Percentiles rank a stretch among this genome's conserved stretches.
Conservation (phyloP, 2,797 vertebrate species). For the Numenius phaeopus region DNA sequence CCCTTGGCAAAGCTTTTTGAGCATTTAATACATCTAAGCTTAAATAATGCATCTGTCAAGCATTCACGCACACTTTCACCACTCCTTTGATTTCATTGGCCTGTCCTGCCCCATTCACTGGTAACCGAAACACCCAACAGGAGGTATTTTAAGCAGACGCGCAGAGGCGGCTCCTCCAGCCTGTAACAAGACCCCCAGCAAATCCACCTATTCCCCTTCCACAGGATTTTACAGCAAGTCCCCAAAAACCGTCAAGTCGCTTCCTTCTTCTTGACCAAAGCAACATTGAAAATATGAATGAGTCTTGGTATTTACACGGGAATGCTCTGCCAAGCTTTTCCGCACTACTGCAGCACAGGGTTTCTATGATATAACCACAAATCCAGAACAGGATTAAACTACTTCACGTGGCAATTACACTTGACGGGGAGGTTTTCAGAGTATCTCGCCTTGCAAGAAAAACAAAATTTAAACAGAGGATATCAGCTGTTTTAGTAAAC, state of each 20-base stretch:
- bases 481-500: background rate
- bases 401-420: background rate
- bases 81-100: background rate
- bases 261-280: background rate
- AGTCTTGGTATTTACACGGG: background rate
- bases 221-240: background rate
- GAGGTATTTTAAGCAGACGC: background rate
- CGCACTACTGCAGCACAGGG: background rate
- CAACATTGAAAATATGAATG: background rate
- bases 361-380: background rate
- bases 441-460: background rate
- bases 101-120: background rate
- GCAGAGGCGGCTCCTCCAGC: background rate
- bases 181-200: background rate
- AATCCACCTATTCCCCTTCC: background rate
- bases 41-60: background rate
- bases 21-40: background rate
- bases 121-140: background rate
- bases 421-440: background rate
- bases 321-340: background rate
- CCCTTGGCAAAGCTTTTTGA: background rate
- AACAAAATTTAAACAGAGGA: background rate
- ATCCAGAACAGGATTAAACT: background rate
- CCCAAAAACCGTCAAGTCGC: background rate
- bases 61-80: fast-evolving